These are phyloP conservation scores for Chaetogeoica ovagalla DNA, from an alignment of 2,888 invertebrate species.

Conservation along the genomic window DNA sequence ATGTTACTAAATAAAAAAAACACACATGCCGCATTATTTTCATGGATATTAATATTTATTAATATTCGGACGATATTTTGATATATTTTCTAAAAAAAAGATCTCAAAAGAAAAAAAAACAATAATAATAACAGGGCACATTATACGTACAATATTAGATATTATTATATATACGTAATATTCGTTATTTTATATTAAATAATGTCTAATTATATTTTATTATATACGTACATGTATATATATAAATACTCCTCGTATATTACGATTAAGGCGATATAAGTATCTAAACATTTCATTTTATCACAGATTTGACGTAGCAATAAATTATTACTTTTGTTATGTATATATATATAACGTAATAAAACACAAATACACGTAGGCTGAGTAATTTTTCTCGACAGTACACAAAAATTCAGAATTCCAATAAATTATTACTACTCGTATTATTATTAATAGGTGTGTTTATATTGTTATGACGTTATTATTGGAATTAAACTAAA, in stretches of 20 bases:
- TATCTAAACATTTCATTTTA: constrained; percentile 46
- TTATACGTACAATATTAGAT: constrained; percentile 11
- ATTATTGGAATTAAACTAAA: constrained; percentile 7
- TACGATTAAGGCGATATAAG: constrained; percentile 36
- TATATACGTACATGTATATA: background rate
- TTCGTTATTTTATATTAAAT: background rate
- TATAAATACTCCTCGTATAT: background rate
- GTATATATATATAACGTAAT: background rate
- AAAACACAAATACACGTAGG: no score
- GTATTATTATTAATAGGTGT: background rate
- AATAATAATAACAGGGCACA: background rate
- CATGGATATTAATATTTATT: constrained; percentile 1
- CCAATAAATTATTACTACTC: no score
- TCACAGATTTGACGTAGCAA: constrained; percentile 43
- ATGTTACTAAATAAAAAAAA: constrained; percentile 18
- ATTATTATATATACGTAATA: no score
- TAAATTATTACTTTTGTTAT: constrained; percentile 23
- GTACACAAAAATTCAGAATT: background rate
- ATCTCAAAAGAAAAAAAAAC: background rate
- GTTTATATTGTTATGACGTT: background rate
- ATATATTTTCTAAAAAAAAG: constrained; percentile 33
- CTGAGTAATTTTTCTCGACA: background rate
- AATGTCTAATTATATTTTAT: background rate
- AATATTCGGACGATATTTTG: constrained; percentile 32
- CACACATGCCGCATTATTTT: background rate